Evolutionary conservation across 2,113 vertebrate species (phyloP), one percentile per base, ranked within the genome.

Genomic region (Podarcis cretensis): DNA sequence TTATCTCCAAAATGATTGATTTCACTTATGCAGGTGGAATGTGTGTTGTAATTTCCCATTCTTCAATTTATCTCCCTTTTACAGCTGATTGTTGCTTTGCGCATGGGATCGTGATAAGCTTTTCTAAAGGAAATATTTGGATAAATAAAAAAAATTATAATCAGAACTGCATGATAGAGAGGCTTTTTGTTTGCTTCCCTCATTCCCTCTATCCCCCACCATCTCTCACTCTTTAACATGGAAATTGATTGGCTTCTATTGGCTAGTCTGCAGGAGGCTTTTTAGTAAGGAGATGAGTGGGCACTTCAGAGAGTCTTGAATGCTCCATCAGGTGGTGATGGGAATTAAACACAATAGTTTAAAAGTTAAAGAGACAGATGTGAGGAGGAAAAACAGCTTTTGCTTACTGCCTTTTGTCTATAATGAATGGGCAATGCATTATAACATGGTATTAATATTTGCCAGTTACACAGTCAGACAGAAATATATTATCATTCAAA

Each of bases 21-120:
- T 89, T 95, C 94, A 90, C 89, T 91, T 93, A 80, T 89, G 91
- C 87, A 90, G 91, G 94, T 94, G 83, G 89, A 95, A 92, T 81
- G 54, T 63, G 65, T 92, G 66, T 89, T 93, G 92, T 80, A 91
- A 91, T 93, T 94, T 94, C 93, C 90, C 83, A 93, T 94, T 95
- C 84, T 93, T 95, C 88, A 90, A 95, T 94, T 96, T 96, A 96
- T 96, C 94, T 95, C 82, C 74, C 83, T 89, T 91, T 95, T 94
- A 89, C 88, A 94, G 94, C 90, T 92, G 90, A 93, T 92, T 90
- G 57, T 65, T 91, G 84, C 81, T 88, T 95, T 89, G 65, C 90
- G 88, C 68, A 84, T 74, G 93, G 90, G 91, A 91, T 87, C 83
- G 35, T 20, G 77, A 83, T 91, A 84, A 87, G 85, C 81, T 90